Evolutionary conservation across 2,797 vertebrate species (phyloP).

Genomic region (Sarcophilus harrisii): DNA sequence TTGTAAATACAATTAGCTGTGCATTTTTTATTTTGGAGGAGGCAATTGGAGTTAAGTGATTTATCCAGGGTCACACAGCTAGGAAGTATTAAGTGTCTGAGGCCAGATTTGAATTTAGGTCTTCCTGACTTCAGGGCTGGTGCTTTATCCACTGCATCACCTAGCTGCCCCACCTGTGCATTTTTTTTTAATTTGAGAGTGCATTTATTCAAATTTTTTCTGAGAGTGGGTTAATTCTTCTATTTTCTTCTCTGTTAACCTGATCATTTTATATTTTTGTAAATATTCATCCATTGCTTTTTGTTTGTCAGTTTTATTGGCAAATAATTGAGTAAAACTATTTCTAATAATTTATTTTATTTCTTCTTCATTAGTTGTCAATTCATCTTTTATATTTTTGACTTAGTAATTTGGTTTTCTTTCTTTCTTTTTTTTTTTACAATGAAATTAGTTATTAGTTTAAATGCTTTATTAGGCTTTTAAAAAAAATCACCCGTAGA

Average conservation of each 20-base stretch:
- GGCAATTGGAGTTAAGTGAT: no score
- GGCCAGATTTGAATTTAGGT: no score
- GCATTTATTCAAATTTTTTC: background rate
- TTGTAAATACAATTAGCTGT: background rate
- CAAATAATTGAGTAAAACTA: background rate
- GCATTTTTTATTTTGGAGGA: background rate
- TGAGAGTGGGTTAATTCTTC: background rate
- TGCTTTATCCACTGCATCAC: no score
- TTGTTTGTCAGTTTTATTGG: background rate
- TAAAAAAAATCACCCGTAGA: background rate
- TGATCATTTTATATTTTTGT: background rate
- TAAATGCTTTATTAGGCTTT: background rate
- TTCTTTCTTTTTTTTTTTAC: background rate
- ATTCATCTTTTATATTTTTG: background rate
- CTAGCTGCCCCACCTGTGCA: no score
- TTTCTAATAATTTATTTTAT: background rate
- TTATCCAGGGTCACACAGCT: no score
- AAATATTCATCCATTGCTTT: background rate
- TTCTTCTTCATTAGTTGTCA: background rate
- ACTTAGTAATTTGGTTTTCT: background rate
- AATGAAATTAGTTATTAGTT: background rate
- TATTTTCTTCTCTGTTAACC: background rate
- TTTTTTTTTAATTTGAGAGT: background rate
- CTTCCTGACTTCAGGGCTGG: no score
- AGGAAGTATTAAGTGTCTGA: no score